These are phyloP conservation scores for Melospiza melodia DNA, from an alignment of 2,113 vertebrate species.

Conservation along the genomic window DNA sequence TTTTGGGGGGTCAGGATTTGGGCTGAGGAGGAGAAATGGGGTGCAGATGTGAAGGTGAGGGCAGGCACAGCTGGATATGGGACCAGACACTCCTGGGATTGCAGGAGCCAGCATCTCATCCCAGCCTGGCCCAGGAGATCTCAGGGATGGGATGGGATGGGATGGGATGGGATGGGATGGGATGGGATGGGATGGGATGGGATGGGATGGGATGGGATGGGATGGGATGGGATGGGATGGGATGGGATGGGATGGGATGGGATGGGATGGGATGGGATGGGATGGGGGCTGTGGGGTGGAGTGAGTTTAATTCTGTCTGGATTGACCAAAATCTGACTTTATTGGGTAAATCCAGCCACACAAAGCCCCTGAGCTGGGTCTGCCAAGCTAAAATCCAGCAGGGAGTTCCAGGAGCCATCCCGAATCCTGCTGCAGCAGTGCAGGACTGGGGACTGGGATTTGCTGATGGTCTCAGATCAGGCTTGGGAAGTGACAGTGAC, in stretches of 20 bases:
- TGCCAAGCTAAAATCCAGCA: neutral
- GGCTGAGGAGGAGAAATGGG: neutral
- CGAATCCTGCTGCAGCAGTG: neutral
- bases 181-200: accelerated
- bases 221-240: accelerated
- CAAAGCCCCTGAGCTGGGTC: neutral
- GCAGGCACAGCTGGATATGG: neutral
- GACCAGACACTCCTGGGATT: neutral
- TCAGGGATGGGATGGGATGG: accelerated
- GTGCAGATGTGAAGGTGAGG: neutral
- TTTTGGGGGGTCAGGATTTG: neutral
- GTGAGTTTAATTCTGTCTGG: neutral
- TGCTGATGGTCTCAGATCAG: accelerated
- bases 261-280: accelerated
- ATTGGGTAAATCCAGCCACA: neutral
- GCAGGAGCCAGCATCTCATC: neutral
- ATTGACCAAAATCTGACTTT: neutral
- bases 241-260: accelerated
- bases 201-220: accelerated
- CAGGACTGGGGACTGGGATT: neutral
- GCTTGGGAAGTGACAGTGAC: neutral
- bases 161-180: too few species aligned
- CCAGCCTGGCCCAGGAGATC: neutral
- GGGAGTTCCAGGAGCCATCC: neutral
- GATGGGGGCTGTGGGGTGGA: neutral